Evolutionary conservation across 2,113 vertebrate genomes (phyloP).

Genomic region (Plestiodon gilberti): DNA sequence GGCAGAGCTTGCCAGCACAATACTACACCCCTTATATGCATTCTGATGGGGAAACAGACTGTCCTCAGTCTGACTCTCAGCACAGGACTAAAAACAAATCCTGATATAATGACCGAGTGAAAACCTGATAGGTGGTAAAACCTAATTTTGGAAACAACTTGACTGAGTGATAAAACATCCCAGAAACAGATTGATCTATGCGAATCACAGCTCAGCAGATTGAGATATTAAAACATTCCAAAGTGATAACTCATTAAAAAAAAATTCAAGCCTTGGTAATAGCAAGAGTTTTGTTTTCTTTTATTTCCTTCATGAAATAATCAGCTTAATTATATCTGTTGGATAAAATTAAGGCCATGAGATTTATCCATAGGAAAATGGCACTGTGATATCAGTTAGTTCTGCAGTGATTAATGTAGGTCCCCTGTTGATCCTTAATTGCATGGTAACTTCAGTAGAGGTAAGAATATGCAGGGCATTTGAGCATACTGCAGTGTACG

Average conservation of each 20-base stretch:
- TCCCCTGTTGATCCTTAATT: not conserved
- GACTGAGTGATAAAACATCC: slow-evolving; percentile 33
- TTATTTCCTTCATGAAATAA: not conserved
- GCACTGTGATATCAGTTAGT: not conserved
- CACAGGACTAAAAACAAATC: not conserved
- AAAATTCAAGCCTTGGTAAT: not conserved
- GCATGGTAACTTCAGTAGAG: not conserved
- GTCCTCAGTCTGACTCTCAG: not conserved
- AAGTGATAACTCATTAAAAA: not conserved
- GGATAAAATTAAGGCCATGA: not conserved
- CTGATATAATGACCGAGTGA: not conserved
- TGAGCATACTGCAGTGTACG: not conserved
- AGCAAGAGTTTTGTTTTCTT: not conserved
- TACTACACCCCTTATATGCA: too few species aligned
- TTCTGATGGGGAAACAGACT: not conserved
- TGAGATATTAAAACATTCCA: slow-evolving; percentile 22
- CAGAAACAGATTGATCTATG: not conserved
- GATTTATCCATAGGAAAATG: not conserved
- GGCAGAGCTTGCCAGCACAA: too few species aligned
- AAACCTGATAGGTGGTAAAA: slow-evolving; percentile 1
- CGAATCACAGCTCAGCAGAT: not conserved
- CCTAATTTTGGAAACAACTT: slow-evolving; percentile 33
- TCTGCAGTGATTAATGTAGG: fast-evolving
- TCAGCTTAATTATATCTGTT: not conserved
- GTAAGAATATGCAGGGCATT: not conserved